phyloP scores from a whole-genome alignment of 2,888 invertebrate species.

The Diabrotica balteata region DNA sequence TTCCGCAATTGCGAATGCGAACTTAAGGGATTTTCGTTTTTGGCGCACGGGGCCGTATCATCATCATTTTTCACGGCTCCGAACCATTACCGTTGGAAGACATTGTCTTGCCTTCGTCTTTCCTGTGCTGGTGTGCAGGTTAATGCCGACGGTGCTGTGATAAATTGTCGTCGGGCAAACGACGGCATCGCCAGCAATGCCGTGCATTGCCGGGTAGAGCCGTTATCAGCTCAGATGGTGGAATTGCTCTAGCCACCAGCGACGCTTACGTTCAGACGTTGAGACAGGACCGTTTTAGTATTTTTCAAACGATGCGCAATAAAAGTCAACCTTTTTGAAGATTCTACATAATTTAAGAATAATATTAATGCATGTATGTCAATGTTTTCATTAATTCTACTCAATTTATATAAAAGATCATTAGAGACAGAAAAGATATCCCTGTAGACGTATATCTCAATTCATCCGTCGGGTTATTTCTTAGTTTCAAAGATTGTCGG shows the following conservation, averaged over 20 bases:
- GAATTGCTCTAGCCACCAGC: conserved; percentile 46
- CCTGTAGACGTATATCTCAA: too few relatives aligned
- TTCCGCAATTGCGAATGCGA: neutral
- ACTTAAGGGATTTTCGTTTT: conserved; percentile 53
- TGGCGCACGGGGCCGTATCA: conserved; percentile 53
- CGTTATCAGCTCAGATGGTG: conserved; percentile 57
- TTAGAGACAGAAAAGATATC: neutral
- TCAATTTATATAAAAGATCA: neutral
- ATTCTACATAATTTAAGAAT: neutral
- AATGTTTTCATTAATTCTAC: neutral
- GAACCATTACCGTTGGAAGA: conserved; percentile 59
- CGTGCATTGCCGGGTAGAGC: conserved; percentile 31
- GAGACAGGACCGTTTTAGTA: neutral
- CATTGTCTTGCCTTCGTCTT: conserved; percentile 54
- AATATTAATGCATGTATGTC: neutral
- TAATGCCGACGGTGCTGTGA: conserved; percentile 59
- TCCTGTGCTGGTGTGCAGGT: conserved; percentile 48
- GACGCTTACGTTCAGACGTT: neutral
- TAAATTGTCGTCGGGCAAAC: conserved; percentile 55
- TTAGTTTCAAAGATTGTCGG: too few relatives aligned
- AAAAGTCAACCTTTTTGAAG: neutral
- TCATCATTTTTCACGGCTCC: conserved; percentile 61
- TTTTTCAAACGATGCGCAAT: neutral
- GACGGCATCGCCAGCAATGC: conserved; percentile 16
- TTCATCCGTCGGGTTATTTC: too few relatives aligned